Conservation (phyloP, 2,797 vertebrate genomes). For the Protosalanx chinensis region DNA sequence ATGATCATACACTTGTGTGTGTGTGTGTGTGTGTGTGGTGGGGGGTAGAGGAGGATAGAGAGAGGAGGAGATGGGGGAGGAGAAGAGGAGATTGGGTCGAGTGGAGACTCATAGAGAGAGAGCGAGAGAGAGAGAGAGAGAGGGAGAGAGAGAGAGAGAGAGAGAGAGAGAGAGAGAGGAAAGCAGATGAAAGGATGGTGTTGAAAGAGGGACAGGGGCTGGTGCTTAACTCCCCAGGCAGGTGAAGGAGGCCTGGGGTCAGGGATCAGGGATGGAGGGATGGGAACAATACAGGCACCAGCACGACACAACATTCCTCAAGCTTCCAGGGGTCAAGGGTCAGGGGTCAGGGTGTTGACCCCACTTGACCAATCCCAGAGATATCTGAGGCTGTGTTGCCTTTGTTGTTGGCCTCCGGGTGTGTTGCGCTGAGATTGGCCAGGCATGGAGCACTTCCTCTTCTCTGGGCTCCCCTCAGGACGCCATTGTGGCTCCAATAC, state of each 20-base stretch:
- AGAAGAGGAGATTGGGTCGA: conserved; percentile 38
- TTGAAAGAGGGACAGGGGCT: conserved; percentile 23
- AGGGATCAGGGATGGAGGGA: conserved; percentile 39
- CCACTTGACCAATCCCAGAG: conserved; percentile 65
- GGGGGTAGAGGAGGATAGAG: no score
- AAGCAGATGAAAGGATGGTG: conserved; percentile 29
- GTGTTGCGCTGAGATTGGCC: conserved; percentile 27
- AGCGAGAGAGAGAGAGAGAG: conserved; percentile 55
- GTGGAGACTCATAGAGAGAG: no score
- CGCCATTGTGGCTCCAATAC: conserved; percentile 5
- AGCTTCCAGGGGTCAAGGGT: conserved; percentile 71
- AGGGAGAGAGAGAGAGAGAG: conserved; percentile 29
- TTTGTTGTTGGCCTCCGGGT: no score
- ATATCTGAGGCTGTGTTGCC: conserved; percentile 47
- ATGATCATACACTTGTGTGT: no score
- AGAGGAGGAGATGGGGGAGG: neutral
- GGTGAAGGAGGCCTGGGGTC: conserved; percentile 46
- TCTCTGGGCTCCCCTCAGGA: neutral
- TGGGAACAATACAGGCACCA: conserved; percentile 69
- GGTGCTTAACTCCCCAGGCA: conserved; percentile 37
- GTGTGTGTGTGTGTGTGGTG: no score
- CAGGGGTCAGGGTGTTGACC: conserved; percentile 58
- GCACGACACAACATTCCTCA: conserved; percentile 68
- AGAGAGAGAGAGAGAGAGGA: conserved; percentile 38
- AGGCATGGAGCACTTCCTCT: conserved; percentile 12